Evolutionary conservation across 64 coral and sea anemone genomes (phyloP).

Genomic region (Acropora tenuis): DNA sequence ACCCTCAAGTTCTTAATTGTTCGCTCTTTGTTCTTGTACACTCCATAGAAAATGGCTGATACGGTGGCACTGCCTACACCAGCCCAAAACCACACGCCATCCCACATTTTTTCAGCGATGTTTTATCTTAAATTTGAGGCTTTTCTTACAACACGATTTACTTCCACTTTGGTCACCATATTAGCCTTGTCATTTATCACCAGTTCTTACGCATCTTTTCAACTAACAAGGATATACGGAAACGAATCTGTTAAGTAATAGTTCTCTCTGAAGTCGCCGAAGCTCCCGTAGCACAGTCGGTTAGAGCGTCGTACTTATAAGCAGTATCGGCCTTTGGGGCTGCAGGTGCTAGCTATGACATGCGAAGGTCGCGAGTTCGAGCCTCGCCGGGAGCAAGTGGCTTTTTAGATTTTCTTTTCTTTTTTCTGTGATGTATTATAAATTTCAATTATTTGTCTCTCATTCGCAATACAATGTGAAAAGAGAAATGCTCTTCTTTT

Average conservation of each 20-base stretch:
- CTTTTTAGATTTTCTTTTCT: neutral
- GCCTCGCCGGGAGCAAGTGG: slow-evolving; percentile 64
- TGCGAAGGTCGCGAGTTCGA: slow-evolving; percentile 81
- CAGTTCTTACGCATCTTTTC: neutral
- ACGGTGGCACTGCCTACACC: slow-evolving; percentile 77
- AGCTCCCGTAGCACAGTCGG: slow-evolving; percentile 82
- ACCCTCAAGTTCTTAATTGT: slow-evolving; percentile 65
- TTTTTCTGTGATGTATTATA: neutral
- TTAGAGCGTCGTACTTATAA: slow-evolving; percentile 83
- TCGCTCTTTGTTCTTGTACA: slow-evolving; percentile 70
- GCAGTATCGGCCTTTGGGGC: slow-evolving; percentile 53
- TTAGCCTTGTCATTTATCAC: neutral
- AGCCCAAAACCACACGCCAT: slow-evolving; percentile 61
- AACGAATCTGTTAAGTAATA: no score
- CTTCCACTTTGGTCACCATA: neutral
- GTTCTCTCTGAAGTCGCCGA: neutral
- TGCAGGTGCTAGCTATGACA: slow-evolving; percentile 45
- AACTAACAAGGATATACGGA: no score
- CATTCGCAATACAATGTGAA: no score
- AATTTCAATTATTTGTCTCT: neutral
- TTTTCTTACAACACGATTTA: neutral
- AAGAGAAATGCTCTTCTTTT: no score
- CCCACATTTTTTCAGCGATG: slow-evolving; percentile 15
- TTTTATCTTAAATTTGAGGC: neutral
- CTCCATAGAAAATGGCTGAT: slow-evolving; percentile 83